Evolutionary conservation across 2,113 vertebrate species (phyloP).

Genomic region (Carassius carassius): DNA sequence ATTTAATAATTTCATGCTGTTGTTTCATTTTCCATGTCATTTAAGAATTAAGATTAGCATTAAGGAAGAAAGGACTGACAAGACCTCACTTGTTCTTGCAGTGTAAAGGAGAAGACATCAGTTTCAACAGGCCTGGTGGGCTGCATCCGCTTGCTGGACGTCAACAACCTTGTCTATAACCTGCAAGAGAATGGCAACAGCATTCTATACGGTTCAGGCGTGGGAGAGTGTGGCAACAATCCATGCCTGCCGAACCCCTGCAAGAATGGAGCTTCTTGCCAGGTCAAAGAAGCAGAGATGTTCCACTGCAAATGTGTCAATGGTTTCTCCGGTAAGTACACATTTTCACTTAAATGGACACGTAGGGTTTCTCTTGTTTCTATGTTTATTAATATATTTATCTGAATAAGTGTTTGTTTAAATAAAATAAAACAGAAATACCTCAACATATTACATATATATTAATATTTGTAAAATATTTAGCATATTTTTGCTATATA

Average conservation of each 20-base stretch:
- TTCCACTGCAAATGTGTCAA: slow-evolving; percentile 89
- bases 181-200: slow-evolving; percentile 78
- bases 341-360: too few relatives aligned
- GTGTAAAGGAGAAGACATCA: slow-evolving; percentile 81
- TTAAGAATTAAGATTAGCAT: too few relatives aligned
- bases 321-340: slow-evolving; percentile 82
- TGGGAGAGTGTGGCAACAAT: slow-evolving; percentile 86
- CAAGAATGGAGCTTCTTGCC: slow-evolving; percentile 81
- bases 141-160: slow-evolving; percentile 88
- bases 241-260: slow-evolving; percentile 91
- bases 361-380: neutral
- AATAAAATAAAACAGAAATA: too few relatives aligned
- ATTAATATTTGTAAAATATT: neutral
- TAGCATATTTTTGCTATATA: too few relatives aligned
- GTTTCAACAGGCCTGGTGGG: slow-evolving; percentile 80
- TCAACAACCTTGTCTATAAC: slow-evolving; percentile 89
- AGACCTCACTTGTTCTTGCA: slow-evolving; percentile 57
- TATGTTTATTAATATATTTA: too few relatives aligned
- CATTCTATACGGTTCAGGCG: slow-evolving; percentile 76
- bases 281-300: slow-evolving; percentile 80
- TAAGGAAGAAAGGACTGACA: neutral
- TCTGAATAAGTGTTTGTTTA: too few relatives aligned
- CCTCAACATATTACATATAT: neutral
- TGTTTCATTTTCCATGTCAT: neutral
- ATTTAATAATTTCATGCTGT: neutral